Percentiles rank a stretch among this genome's conserved stretches.
phyloP scores from a whole-genome alignment of 2,113 vertebrate genomes.

The Tragelaphus scriptus region DNA sequence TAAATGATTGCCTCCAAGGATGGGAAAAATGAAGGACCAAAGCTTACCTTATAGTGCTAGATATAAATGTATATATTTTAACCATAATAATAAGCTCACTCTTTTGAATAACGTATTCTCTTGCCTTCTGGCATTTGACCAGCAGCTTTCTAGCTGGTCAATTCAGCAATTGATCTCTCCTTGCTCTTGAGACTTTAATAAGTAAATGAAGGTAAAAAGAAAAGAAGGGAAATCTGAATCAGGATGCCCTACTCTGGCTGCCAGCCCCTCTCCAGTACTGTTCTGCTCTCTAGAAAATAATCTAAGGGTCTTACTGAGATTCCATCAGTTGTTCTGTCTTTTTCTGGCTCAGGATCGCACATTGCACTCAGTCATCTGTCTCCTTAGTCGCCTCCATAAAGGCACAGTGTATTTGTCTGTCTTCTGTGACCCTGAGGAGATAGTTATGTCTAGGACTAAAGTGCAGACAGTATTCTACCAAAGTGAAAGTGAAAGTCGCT shows the following conservation, averaged over 20 bases:
- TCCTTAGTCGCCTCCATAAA: neutral
- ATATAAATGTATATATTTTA: neutral
- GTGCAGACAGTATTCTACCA: neutral
- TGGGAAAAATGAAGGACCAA: too few species aligned
- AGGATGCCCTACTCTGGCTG: rapidly evolving
- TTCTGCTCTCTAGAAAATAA: neutral
- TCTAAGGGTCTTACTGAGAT: neutral
- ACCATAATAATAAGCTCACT: neutral
- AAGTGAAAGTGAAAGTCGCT: neutral
- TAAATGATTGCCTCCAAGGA: neutral
- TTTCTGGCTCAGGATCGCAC: neutral
- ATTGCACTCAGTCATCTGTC: neutral
- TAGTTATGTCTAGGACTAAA: neutral
- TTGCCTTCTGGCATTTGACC: neutral
- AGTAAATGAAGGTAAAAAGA: neutral
- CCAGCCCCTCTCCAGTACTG: neutral
- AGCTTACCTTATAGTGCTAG: neutral
- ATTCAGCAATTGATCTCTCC: neutral
- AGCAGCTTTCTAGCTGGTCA: neutral
- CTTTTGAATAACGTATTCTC: neutral
- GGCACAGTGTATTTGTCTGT: neutral
- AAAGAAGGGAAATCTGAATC: neutral
- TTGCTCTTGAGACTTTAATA: neutral
- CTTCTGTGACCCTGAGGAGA: neutral
- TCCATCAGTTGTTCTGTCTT: neutral